Evolutionary conservation across 2,113 vertebrate species (phyloP), one percentile per base, ranked within the genome.

Genomic region (Paradisaea rubra): DNA sequence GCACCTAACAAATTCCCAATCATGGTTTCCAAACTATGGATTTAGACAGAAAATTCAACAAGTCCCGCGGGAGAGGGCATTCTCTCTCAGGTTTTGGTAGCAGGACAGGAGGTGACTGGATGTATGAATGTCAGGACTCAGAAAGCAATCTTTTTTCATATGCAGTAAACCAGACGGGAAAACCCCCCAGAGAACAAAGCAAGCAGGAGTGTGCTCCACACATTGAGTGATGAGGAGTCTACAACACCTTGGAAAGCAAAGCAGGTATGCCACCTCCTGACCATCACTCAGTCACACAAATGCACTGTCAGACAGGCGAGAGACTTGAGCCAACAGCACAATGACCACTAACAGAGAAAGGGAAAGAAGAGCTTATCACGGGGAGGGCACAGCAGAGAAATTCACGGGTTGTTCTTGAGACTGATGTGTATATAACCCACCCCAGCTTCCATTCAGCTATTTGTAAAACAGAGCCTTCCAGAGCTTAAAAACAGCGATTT

Each of bases 141-240:
- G 80, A 91, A 90, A 91, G 37, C 37, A 80, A 57, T 93, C 95
- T 95, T 49, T 97, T 60, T 93, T 88, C 57, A 28, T 45, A 57
- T 31, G 68, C 77, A 84, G 39, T 72, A 88, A 96, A 92, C 42
- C 52, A 91, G 81, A 82, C 7, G 28, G 30, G 19, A 64, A 95
- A 95, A 54, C 42, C 18, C 23, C 14, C 33, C 15, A 28, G 30
- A 72, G 86, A 33, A 84, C 68, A 93, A 93, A 93, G 61, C 84
- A 81, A 91, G 61, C 44, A 95, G 84, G 84, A 86, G 45, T n/a
- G 78, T 24, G 69, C 52, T 81, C 37, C 33, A 10, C 37, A 49
- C 15, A 27, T 56, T 78, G 42, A 37, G 56, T 64, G 79, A 92
- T 71, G 89, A 80, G 35, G 25, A 39, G 1, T 33, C 33, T 19